These are phyloP conservation scores for Tetraodon nigroviridis DNA, from an alignment of 2,113 vertebrate genomes.

Conservation along the genomic window DNA sequence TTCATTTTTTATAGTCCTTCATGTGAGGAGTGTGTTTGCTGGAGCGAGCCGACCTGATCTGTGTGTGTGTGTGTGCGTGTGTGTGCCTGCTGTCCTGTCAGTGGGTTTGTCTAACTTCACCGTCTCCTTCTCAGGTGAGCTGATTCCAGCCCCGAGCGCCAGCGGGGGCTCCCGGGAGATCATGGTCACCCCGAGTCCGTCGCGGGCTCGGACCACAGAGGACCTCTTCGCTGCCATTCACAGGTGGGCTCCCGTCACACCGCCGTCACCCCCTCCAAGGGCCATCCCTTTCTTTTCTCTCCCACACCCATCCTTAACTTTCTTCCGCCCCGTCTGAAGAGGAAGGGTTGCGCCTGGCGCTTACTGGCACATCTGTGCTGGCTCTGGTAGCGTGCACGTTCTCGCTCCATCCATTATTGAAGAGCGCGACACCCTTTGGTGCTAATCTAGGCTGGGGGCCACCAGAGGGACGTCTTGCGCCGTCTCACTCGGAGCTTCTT, in stretches of 20 bases:
- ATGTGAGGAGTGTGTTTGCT: slow-evolving; percentile 13
- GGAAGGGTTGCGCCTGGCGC: background rate
- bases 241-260: slow-evolving; percentile 73
- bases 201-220: slow-evolving; percentile 87
- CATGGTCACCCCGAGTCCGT: slow-evolving; percentile 84
- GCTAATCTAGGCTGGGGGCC: slow-evolving; percentile 69
- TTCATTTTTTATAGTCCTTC: slow-evolving; percentile 25
- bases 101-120: slow-evolving; percentile 14
- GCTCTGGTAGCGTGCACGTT: slow-evolving; percentile 23
- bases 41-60: slow-evolving; percentile 14
- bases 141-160: slow-evolving; percentile 67
- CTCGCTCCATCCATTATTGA: slow-evolving; percentile 67
- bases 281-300: background rate
- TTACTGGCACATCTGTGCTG: background rate
- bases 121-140: slow-evolving; percentile 71
- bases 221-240: slow-evolving; percentile 98
- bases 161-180: slow-evolving; percentile 66
- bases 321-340: slow-evolving; percentile 6
- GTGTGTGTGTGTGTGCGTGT: slow-evolving; percentile 25
- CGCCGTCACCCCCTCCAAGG: background rate
- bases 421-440: slow-evolving; percentile 46
- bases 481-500: slow-evolving; percentile 18
- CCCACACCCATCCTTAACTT: slow-evolving; percentile 5
- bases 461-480: slow-evolving; percentile 33
- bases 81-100: slow-evolving; percentile 10